Evolutionary conservation across 2,888 invertebrate genomes (phyloP), one percentile per base, ranked within the genome.

Genomic region (Thereva unica): DNA sequence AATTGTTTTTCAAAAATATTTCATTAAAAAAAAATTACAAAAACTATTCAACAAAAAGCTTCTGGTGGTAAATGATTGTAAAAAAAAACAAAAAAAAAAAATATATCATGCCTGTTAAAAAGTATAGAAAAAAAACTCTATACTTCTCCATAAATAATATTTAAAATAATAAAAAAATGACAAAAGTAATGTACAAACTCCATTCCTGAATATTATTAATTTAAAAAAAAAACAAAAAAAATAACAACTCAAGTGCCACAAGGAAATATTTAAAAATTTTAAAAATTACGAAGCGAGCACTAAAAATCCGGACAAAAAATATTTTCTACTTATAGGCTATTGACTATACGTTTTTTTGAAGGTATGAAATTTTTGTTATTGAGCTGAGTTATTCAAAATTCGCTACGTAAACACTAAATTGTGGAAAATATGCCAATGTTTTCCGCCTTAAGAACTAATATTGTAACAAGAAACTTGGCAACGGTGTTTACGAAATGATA

Each of bases 401-500:
- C 23, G 23, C 23, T 23, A 23, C 23, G 2, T 23, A 23, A 23
- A 23, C 23, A 23, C 23, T 23, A 23, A 23, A 2, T n/a, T n/a
- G n/a, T 23, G 23, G 23, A 23, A 23, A 23, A 23, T 23, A 2
- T n/a, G n/a, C n/a, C 23, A 23, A n/a, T n/a, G 52, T 34, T 35
- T 9, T 23, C 7, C 5, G 3, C 35, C 5, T 9, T 6, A 10
- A n/a, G 7, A 49, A 49, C 9, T 7, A n/a, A n/a, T n/a, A 10
- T 49, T 10, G 10, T 6, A 49, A 7, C 6, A 7, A 49, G 6
- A 6, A 49, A 67, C 64, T 66, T 68, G 63, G 69, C 66, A 65
- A 64, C 68, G 67, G 69, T 69, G n/a, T n/a, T n/a, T 70, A 71
- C 64, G 70, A 68, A 57, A 71, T 68, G 54, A 68, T 67, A 68